A percentile compares a stretch with the other conserved stretches of the same genome.
Conservation (phyloP, 2,797 vertebrate species). For the Eleutherodactylus coqui region DNA sequence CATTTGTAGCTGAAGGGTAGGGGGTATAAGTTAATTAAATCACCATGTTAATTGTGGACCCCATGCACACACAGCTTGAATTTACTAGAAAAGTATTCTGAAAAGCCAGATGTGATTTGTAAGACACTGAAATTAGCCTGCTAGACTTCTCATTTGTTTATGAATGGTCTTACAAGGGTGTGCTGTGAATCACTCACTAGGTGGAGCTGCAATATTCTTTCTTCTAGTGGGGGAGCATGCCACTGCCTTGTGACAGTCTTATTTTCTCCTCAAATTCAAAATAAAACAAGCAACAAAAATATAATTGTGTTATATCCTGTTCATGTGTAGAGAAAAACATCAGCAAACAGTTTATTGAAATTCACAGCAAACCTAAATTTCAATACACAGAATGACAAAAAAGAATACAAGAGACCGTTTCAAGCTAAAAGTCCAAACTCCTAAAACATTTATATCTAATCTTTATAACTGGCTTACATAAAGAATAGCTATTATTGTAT, state of each 20-base stretch:
- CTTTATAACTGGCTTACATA: too few relatives aligned
- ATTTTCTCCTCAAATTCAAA: neutral
- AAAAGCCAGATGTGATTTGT: slow-evolving; percentile 3
- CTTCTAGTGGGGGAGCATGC: neutral
- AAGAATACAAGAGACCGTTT: neutral
- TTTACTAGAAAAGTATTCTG: neutral
- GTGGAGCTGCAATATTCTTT: slow-evolving; percentile 32
- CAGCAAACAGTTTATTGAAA: neutral
- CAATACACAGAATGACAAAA: neutral
- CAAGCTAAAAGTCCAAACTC: too few relatives aligned
- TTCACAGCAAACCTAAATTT: neutral
- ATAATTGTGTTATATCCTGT: neutral
- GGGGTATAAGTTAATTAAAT: slow-evolving; percentile 40
- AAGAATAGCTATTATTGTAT: too few relatives aligned
- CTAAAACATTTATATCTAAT: too few relatives aligned
- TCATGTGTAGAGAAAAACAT: too few relatives aligned
- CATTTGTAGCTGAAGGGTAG: neutral
- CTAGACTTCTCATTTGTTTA: slow-evolving; percentile 29
- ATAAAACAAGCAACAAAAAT: neutral
- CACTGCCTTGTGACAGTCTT: neutral
- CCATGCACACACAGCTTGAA: neutral
- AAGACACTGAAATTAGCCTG: neutral
- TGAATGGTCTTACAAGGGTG: slow-evolving; percentile 17
- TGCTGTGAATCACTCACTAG: slow-evolving; percentile 29
- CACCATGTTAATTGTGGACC: slow-evolving; percentile 33